Percentiles rank a stretch among this genome's conserved stretches.
Evolutionary conservation across 53 echinoderm and acorn worm genomes (phyloP).

Genomic region (Apostichopus leukothele): DNA sequence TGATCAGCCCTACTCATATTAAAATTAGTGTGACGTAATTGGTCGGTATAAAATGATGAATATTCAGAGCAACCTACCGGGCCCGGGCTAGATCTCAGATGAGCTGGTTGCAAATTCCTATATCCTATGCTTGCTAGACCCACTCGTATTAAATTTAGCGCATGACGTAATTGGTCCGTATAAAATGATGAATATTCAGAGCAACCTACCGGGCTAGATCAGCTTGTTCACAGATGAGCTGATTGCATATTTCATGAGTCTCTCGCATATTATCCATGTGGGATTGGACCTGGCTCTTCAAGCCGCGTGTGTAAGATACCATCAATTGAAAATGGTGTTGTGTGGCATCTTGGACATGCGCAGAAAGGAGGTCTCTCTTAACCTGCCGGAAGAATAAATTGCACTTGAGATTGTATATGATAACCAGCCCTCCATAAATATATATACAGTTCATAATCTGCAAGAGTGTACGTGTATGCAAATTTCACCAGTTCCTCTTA

Average conservation of each 20-base stretch:
- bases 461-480: too few relatives aligned
- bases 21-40: too few relatives aligned
- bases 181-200: too few relatives aligned
- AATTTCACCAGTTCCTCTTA: too few relatives aligned
- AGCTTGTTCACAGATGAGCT: slow-evolving; percentile 57
- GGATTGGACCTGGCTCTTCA: slow-evolving; percentile 50
- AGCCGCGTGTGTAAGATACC: slow-evolving; percentile 46
- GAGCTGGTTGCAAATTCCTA: too few relatives aligned
- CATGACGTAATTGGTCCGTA: too few relatives aligned
- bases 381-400: slow-evolving; percentile 50
- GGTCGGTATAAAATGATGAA: too few relatives aligned
- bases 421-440: not conserved
- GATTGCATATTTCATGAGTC: slow-evolving; percentile 50
- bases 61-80: too few relatives aligned
- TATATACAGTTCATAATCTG: not conserved
- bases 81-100: too few relatives aligned
- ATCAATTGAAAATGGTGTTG: slow-evolving; percentile 62
- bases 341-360: slow-evolving; percentile 60
- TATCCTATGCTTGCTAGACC: too few relatives aligned
- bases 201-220: slow-evolving; percentile 58
- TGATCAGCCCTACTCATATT: too few relatives aligned
- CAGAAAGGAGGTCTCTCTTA: slow-evolving; percentile 60
- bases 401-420: not conserved
- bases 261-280: slow-evolving; percentile 55
- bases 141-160: too few relatives aligned